Evolutionary conservation across 2,113 vertebrate species (phyloP).

Genomic region (Mus spicilegus): DNA sequence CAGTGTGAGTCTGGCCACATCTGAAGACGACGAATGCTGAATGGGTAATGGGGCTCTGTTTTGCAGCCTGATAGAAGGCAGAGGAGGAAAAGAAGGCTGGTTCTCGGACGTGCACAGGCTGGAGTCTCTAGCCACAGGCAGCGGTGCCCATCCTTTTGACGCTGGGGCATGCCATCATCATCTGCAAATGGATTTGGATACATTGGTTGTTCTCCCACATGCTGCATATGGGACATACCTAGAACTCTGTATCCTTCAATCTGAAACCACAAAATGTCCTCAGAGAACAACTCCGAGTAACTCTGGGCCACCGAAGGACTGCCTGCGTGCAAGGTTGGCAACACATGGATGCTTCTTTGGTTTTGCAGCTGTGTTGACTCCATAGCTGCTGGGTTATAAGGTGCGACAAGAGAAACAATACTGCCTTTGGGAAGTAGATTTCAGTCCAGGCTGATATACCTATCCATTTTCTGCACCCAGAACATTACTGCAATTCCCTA

Average conservation of each 20-base stretch:
- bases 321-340: rapidly evolving
- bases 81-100: neutral
- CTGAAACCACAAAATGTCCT: neutral
- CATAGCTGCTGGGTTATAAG: neutral
- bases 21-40: neutral
- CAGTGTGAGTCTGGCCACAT: neutral
- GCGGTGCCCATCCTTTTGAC: neutral
- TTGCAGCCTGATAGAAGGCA: neutral
- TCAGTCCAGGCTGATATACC: neutral
- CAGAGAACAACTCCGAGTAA: neutral
- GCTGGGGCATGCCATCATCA: no score
- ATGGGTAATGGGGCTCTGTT: neutral
- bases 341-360: neutral
- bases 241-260: neutral
- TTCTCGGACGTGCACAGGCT: neutral
- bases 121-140: neutral
- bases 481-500: neutral
- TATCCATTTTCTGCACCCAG: neutral
- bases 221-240: neutral
- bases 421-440: neutral
- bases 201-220: neutral
- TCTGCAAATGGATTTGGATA: neutral
- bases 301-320: neutral
- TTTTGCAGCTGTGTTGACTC: neutral
- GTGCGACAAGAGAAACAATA: neutral